Base-by-base conservation (phyloP, 2,113 vertebrate genomes). In the Hyaena hyaena region DNA sequence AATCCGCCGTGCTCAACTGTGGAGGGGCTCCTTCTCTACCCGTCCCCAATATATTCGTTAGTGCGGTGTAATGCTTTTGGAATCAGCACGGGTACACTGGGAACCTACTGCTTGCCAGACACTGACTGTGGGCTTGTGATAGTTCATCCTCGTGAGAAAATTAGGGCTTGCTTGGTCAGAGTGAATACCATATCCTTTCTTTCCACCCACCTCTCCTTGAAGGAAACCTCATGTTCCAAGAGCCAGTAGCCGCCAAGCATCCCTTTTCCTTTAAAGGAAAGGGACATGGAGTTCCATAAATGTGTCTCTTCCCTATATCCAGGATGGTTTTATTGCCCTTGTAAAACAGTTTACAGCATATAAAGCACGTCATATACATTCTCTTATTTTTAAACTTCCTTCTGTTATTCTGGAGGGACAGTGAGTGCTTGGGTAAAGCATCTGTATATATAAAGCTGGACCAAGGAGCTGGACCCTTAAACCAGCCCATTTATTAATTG, bases 181-280 rank as follows among this genome's bases (percentile, higher is more conserved):
- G 71, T 15, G 58, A 93, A 24, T 28, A n/a, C 17, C 58, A 53
- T 7, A 26, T 2, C 0, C n/a, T 83, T 76, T 28, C 69, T 53
- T 43, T 66, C 68, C 26, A 50, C n/a, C 45, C 58, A 19, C n/a
- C 15, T 77, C 82, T 74, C 50, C 76, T 65, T 65, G 74, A 90
- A 91, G 77, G 63, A 88, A 96, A 61, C 48, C 31, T 73, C 45
- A 1, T 17, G 35, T 26, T 77, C 26, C 5, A 55, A 91, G 33
- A 77, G 81, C 19, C 12, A 1, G 24, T 10, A 61, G n/a, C 17
- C 61, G 11, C 65, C 14, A 55, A 89, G 53, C 17, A 68, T 61
- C 9, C 6, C 12, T 86, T 95, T 93, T 80, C 43, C 15, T 95
- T 71, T 76, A 77, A 77, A 77, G 33, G 69, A 83, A 94, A 80